Conservation (phyloP, 2,888 invertebrate genomes). For the Venustoraphidia nigricollis region DNA sequence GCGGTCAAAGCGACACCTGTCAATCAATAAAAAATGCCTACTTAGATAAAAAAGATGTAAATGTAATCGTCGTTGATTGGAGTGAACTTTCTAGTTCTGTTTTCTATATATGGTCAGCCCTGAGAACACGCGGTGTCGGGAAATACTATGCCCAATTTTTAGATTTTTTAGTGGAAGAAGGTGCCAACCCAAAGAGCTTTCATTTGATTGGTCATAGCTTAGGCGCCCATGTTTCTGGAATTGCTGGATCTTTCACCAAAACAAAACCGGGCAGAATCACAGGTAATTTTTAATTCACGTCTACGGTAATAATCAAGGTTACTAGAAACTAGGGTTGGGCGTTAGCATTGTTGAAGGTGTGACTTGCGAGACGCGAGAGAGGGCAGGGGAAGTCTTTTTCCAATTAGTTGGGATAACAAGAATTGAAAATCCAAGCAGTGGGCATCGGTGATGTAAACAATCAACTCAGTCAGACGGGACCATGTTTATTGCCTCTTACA, state of each 20-base stretch:
- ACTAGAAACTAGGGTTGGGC: too few species aligned
- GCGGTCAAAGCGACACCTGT: conserved; percentile 26
- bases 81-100: conserved; percentile 26
- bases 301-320: too few species aligned
- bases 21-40: conserved; percentile 30
- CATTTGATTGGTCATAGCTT: conserved; percentile 44
- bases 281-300: conserved; percentile 10
- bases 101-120: conserved; percentile 26
- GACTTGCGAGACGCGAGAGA: too few species aligned
- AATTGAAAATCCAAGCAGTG: too few species aligned
- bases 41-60: conserved; percentile 28
- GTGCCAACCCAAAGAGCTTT: conserved; percentile 24
- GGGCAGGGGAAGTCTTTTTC: too few species aligned
- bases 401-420: too few species aligned
- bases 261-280: conserved; percentile 17
- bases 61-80: conserved; percentile 37
- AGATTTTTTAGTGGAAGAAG: conserved; percentile 21
- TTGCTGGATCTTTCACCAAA: conserved; percentile 20
- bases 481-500: too few species aligned
- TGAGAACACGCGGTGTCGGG: conserved; percentile 31
- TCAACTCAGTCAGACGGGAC: too few species aligned
- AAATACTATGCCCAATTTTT: conserved; percentile 32
- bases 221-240: conserved; percentile 36
- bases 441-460: too few species aligned
- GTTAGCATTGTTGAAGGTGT: too few species aligned